Percentiles rank a stretch among this genome's conserved stretches.
phyloP scores from a whole-genome alignment of 2,888 invertebrate genomes.

The Amphipyra tragopoginis region DNA sequence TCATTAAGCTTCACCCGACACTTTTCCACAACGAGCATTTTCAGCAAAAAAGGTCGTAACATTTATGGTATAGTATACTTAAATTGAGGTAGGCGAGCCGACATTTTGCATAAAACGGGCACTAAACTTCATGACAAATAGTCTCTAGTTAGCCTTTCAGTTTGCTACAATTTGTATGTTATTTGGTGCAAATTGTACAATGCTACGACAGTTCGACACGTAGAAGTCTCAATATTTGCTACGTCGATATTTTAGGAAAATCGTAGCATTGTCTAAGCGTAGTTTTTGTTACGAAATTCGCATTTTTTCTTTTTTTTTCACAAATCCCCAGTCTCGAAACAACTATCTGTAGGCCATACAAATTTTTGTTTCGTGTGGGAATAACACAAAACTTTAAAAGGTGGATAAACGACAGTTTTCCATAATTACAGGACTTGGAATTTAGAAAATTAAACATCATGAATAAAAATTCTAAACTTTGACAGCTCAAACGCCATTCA shows the following conservation, averaged over 20 bases:
- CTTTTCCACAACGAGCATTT: slow-evolving; percentile 20
- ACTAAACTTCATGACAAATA: slow-evolving; percentile 29
- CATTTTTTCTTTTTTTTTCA: neutral
- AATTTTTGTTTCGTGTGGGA: no score
- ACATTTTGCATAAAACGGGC: slow-evolving; percentile 21
- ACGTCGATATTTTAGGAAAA: slow-evolving; percentile 8
- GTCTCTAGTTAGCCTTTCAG: neutral
- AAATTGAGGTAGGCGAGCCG: slow-evolving; percentile 16
- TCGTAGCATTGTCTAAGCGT: slow-evolving; percentile 14
- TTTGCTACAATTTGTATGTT: slow-evolving; percentile 5
- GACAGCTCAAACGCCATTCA: no score
- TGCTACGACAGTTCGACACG: neutral
- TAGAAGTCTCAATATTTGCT: slow-evolving; percentile 15
- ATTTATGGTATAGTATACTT: slow-evolving; percentile 27
- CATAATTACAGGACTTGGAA: neutral
- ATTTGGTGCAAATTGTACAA: neutral
- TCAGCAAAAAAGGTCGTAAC: slow-evolving; percentile 34
- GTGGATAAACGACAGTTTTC: no score
- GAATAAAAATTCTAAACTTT: no score
- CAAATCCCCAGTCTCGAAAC: no score
- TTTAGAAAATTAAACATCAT: no score
- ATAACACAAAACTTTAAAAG: no score
- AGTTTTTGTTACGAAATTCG: slow-evolving; percentile 13
- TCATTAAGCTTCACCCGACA: slow-evolving; percentile 22
- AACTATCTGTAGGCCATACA: no score